Evolutionary conservation across 2,113 vertebrate species (phyloP).

Genomic region (Chaetura pelagica): DNA sequence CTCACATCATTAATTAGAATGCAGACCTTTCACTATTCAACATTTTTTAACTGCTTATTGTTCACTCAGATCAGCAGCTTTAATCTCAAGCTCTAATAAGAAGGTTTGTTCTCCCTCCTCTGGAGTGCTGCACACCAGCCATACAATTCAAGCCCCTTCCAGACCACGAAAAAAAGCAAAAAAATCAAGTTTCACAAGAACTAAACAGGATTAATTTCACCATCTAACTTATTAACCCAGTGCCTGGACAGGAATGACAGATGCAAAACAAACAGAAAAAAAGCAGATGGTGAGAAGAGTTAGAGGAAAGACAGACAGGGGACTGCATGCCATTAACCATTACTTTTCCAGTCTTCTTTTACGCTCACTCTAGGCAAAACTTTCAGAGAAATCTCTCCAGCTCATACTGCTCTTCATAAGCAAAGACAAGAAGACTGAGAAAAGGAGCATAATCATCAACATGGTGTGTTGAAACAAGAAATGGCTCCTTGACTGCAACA

Average conservation of each 20-base stretch:
- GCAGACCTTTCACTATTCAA: neutral
- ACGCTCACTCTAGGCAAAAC: slow-evolving; percentile 75
- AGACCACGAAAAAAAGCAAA: neutral
- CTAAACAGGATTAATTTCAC: neutral
- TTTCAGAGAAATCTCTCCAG: slow-evolving; percentile 81
- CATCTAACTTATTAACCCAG: slow-evolving; percentile 22
- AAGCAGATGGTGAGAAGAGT: slow-evolving; percentile 74
- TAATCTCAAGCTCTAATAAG: neutral
- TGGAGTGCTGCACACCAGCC: neutral
- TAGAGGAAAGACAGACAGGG: slow-evolving; percentile 50
- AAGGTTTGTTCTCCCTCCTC: neutral
- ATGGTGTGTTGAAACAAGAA: slow-evolving; percentile 68
- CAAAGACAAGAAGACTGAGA: slow-evolving; percentile 84
- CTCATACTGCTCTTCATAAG: slow-evolving; percentile 76
- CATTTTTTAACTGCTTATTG: neutral
- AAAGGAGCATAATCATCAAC: slow-evolving; percentile 83
- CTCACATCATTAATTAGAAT: neutral
- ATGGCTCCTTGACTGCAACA: neutral
- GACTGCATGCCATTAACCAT: slow-evolving; percentile 88
- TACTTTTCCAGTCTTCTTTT: slow-evolving; percentile 88
- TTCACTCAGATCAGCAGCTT: neutral
- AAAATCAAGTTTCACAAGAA: neutral
- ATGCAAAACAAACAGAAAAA: slow-evolving; percentile 68
- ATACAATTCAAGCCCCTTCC: slow-evolving; percentile 51
- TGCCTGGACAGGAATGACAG: slow-evolving; percentile 54